Conservation (phyloP, 2,888 invertebrate species). For the Melangyna quadrimaculata region DNA sequence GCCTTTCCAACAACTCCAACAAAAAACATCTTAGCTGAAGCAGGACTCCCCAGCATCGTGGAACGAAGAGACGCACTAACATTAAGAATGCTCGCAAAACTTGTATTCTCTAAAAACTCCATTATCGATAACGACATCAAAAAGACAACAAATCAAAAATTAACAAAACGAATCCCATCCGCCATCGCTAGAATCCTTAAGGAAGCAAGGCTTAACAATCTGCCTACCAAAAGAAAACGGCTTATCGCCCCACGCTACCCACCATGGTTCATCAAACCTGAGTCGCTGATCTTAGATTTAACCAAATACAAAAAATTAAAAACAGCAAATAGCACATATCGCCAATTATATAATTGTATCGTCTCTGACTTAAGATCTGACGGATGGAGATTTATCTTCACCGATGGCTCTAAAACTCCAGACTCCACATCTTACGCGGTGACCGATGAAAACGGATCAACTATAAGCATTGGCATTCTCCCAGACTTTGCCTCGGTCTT, state of each 20-base stretch:
- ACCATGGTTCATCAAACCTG: too few relatives aligned
- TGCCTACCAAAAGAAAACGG: not conserved
- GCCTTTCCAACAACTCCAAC: not conserved
- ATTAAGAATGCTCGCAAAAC: not conserved
- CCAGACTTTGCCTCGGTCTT: too few relatives aligned
- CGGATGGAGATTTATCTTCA: constrained; percentile 3
- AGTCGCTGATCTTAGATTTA: too few relatives aligned
- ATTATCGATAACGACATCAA: constrained; percentile 5
- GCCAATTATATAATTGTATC: too few relatives aligned
- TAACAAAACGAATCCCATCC: not conserved
- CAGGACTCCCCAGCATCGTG: too few relatives aligned
- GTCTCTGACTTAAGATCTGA: constrained; percentile 11
- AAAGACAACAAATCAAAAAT: not conserved
- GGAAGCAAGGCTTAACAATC: not conserved
- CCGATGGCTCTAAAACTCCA: not conserved
- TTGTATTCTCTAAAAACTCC: not conserved
- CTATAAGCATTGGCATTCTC: not conserved
- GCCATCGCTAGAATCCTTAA: not conserved
- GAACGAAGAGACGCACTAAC: not conserved
- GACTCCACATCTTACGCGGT: not conserved
- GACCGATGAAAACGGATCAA: not conserved
- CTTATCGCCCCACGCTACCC: not conserved
- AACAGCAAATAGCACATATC: too few relatives aligned
- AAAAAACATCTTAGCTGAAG: not conserved
- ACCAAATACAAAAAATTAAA: too few relatives aligned